A percentile compares a stretch with the other conserved stretches of the same genome.
Evolutionary conservation across 2,797 vertebrate genomes (phyloP).

Genomic region (Leptodactylus fallax): DNA sequence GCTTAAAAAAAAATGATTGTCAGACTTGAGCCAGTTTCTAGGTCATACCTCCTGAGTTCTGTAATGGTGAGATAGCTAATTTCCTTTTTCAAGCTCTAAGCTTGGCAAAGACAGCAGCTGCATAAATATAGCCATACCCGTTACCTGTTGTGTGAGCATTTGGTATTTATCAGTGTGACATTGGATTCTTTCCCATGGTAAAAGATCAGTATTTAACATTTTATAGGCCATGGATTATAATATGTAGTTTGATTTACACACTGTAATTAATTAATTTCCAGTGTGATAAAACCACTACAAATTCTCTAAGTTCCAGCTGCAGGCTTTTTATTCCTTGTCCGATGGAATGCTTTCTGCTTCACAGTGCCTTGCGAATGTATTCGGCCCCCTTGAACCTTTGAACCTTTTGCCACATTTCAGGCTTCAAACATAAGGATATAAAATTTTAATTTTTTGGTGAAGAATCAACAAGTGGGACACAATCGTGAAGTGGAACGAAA

Average conservation of each 20-base stretch:
- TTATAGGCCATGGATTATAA: too few species aligned
- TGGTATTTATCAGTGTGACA: slow-evolving; percentile 27
- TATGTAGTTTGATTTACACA: too few species aligned
- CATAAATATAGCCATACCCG: background rate
- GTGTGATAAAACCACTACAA: background rate
- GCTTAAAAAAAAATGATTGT: background rate
- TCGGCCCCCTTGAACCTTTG: too few species aligned
- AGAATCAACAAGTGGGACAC: too few species aligned
- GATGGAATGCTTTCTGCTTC: too few species aligned
- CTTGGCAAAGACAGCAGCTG: slow-evolving; percentile 10
- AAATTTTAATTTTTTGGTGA: too few species aligned
- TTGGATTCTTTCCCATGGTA: background rate
- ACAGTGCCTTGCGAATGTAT: too few species aligned
- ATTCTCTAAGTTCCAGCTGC: background rate
- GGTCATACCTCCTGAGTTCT: slow-evolving; percentile 39
- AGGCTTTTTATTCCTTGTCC: background rate
- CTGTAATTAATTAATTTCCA: background rate
- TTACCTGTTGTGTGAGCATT: slow-evolving; percentile 46
- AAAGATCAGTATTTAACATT: background rate
- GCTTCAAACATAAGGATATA: too few species aligned
- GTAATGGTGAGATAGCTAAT: slow-evolving; percentile 17
- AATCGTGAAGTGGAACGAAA: too few species aligned
- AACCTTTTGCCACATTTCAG: too few species aligned
- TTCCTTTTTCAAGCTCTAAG: slow-evolving; percentile 13
- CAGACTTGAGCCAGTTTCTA: slow-evolving; percentile 25